Percentiles rank a stretch among this genome's conserved stretches.
These are phyloP conservation scores for Drosophila miranda DNA, from an alignment of 1,140 invertebrate genomes.

Conservation along the genomic window DNA sequence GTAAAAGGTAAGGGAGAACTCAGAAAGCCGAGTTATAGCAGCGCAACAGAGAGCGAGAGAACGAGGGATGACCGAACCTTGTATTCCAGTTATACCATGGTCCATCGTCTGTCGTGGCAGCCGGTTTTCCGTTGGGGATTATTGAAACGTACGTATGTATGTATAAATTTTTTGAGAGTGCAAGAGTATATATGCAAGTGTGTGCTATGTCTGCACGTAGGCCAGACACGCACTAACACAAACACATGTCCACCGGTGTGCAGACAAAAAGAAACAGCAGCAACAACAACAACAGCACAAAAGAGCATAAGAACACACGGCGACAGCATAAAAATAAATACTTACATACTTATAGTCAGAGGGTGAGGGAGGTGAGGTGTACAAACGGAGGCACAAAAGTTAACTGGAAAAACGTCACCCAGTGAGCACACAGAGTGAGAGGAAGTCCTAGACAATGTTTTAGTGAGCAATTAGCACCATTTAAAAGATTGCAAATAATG, in stretches of 20 bases:
- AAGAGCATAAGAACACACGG: conserved; percentile 60
- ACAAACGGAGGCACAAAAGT: conserved; percentile 48
- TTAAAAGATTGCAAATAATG: no score
- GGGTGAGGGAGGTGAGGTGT: conserved; percentile 9
- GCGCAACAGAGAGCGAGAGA: background rate
- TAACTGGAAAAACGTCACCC: conserved; percentile 72
- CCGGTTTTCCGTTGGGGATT: conserved; percentile 76
- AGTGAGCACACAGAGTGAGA: conserved; percentile 29
- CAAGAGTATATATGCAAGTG: conserved; percentile 8
- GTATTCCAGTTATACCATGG: no score
- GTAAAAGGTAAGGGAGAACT: conserved; percentile 10
- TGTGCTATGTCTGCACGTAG: conserved; percentile 69
- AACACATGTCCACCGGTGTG: conserved; percentile 35
- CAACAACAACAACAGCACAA: conserved; percentile 25
- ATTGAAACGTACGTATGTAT: conserved; percentile 55
- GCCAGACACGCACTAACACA: conserved; percentile 62
- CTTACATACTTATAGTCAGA: conserved; percentile 28
- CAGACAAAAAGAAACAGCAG: conserved; percentile 42
- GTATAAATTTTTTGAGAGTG: conserved; percentile 38
- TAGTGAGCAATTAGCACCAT: conserved; percentile 24
- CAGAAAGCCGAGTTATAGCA: conserved; percentile 27
- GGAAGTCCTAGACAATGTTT: conserved; percentile 20
- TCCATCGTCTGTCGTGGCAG: conserved; percentile 41
- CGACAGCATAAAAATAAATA: conserved; percentile 75
- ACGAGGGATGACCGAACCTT: no score